These are phyloP conservation scores for Marasmarcha lunaedactyla DNA, from an alignment of 2,888 invertebrate species.

Conservation along the genomic window DNA sequence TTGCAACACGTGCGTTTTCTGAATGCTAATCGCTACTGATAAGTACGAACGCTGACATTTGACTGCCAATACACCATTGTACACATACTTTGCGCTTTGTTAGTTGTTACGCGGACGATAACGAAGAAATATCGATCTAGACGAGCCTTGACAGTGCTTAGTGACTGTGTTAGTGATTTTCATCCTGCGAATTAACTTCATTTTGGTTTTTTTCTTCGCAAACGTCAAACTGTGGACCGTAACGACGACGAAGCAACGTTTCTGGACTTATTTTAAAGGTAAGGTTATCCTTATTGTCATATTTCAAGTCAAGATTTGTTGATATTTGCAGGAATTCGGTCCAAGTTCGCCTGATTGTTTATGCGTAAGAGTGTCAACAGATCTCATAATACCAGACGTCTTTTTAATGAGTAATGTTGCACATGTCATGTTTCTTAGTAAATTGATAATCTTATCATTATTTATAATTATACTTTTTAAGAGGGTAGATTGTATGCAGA, in stretches of 20 bases:
- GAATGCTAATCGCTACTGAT: slow-evolving; percentile 48
- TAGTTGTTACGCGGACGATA: slow-evolving; percentile 4
- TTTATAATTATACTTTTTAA: no score
- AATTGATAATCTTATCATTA: no score
- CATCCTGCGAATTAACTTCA: no score
- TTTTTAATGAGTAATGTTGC: no score
- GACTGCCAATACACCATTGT: slow-evolving; percentile 40
- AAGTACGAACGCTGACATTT: slow-evolving; percentile 45
- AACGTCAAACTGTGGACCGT: slow-evolving; percentile 59
- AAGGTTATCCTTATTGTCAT: slow-evolving; percentile 18
- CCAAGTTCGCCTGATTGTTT: slow-evolving; percentile 25
- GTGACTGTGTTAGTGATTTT: slow-evolving; percentile 26
- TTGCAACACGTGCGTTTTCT: slow-evolving; percentile 43
- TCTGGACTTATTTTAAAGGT: slow-evolving; percentile 65
- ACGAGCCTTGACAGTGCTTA: slow-evolving; percentile 25
- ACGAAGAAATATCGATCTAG: slow-evolving; percentile 1
- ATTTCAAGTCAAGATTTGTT: slow-evolving; percentile 9
- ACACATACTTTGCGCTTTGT: slow-evolving; percentile 18
- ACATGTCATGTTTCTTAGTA: no score
- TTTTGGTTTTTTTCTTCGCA: slow-evolving; percentile 27
- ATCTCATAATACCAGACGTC: no score
- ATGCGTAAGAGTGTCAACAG: no score
- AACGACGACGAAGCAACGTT: slow-evolving; percentile 44
- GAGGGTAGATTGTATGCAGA: no score
- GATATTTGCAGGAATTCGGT: slow-evolving; percentile 31